Base-by-base conservation (phyloP, 2,113 vertebrate genomes). In the Calidris pygmaea region DNA sequence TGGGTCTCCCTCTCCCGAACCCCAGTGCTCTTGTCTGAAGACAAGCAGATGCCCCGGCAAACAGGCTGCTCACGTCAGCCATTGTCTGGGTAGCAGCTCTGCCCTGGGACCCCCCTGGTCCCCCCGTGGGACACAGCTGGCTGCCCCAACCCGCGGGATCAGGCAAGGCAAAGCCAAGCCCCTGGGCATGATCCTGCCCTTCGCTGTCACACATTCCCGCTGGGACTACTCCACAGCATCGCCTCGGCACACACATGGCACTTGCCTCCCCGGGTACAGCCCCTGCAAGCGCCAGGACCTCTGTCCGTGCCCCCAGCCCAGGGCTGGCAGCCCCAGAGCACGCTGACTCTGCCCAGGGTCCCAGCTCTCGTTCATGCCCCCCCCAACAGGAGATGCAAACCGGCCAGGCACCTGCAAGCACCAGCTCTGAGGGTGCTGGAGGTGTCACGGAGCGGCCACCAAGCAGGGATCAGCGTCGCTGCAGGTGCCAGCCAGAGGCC, bases 231-330 rank as follows among this genome's bases (percentile, higher is more conserved):
- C 55, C 55, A 32, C 0, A 0, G 56, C 52, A 65, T 59, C 1
- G 0, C 56, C 60, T 30, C 0, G 0, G 60, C 15, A 53, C 16
- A 9, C 0, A 23, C 43, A 34, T 34, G 35, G 56, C 1, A 1
- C 20, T 23, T n/a, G 5, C 20, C 16, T 72, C 48, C 34, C 29
- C 0, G 0, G 22, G 48, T 37, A 5, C 7, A 4, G 50, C 41
- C 71, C 45, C 48, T n/a, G 32, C 22, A 12, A 37, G 12, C 1
- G 0, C 15, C 65, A 66, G 63, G 24, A 65, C 7, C 35, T 6
- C 39, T 0, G 0, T 10, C 45, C 4, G 0, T 55, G 43, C 30
- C 71, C 18, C 18, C 63, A 65, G 35, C 23, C 15, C 30, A 21
- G 32, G 27, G 80, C n/a, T 3, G 7, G 45, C 62, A 55, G 80